These are phyloP conservation scores for Megalonaias nervosa DNA, from an alignment of 1,140 invertebrate genomes.

Conservation along the genomic window DNA sequence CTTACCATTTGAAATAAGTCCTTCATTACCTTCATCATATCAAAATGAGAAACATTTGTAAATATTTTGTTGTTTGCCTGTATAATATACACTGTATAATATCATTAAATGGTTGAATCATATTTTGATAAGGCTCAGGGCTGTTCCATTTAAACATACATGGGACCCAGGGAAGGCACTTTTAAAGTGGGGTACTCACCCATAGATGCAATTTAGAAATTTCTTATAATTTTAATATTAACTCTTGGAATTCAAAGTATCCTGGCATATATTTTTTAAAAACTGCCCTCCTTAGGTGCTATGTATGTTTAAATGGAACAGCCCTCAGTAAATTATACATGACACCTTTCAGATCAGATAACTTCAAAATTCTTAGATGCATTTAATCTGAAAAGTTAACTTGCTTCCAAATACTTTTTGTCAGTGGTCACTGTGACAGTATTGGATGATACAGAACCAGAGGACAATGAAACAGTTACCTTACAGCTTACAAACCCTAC, in stretches of 20 bases:
- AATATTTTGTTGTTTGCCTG: not conserved
- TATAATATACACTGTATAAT: not conserved
- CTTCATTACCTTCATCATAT: not conserved
- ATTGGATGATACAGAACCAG: conserved; percentile 60
- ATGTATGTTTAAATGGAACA: too few relatives aligned
- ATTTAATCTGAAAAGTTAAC: not conserved
- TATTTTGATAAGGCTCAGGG: not conserved
- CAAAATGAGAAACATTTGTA: not conserved
- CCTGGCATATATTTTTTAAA: too few relatives aligned
- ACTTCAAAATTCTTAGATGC: not conserved
- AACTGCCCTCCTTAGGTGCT: too few relatives aligned
- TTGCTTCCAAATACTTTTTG: conserved; percentile 5
- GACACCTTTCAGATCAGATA: not conserved
- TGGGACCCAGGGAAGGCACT: too few relatives aligned
- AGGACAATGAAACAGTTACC: conserved; percentile 59
- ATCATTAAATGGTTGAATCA: not conserved
- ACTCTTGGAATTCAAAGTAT: too few relatives aligned
- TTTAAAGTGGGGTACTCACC: too few relatives aligned
- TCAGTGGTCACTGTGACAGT: conserved; percentile 66
- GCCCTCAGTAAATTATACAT: not conserved
- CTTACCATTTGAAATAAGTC: too few relatives aligned
- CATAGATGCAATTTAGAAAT: too few relatives aligned
- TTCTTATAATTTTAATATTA: too few relatives aligned
- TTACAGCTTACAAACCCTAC: conserved; percentile 54
- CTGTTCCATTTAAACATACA: too few relatives aligned